A percentile compares a stretch with the other conserved stretches of the same genome.
These are phyloP conservation scores for Aramus guarauna DNA, from an alignment of 2,113 vertebrate species.

Conservation along the genomic window DNA sequence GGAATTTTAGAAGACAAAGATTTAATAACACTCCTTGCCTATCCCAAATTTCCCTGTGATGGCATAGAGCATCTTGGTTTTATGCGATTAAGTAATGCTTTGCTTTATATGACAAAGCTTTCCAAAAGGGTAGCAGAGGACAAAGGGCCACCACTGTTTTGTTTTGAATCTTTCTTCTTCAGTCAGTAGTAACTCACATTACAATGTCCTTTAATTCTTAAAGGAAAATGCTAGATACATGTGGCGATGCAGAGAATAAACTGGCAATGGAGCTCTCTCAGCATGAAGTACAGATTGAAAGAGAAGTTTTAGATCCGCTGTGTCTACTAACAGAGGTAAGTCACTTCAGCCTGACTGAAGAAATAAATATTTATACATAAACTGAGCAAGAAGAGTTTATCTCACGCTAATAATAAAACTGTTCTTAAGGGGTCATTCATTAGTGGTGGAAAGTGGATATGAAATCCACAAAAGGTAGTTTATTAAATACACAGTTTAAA, in stretches of 20 bases:
- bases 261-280: slow-evolving; percentile 91
- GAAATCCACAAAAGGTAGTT: background rate
- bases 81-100: background rate
- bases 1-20: background rate
- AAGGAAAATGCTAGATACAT: slow-evolving; percentile 96
- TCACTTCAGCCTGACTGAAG: background rate
- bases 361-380: background rate
- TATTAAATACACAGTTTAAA: background rate
- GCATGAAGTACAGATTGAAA: slow-evolving; percentile 92
- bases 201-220: background rate
- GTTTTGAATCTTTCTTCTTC: background rate
- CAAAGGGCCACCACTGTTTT: background rate
- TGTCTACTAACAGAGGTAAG: slow-evolving; percentile 88
- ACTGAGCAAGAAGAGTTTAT: background rate
- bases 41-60: background rate
- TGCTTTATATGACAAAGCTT: background rate
- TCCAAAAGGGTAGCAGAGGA: background rate
- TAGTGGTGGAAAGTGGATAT: background rate
- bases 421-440: background rate
- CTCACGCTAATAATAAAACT: background rate
- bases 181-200: background rate
- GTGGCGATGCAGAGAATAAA: slow-evolving; percentile 91
- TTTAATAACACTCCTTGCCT: background rate
- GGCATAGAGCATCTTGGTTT: background rate
- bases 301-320: slow-evolving; percentile 91